phyloP scores from a whole-genome alignment of 2,888 invertebrate genomes.

The Eueremaeus valkanovi region DNA sequence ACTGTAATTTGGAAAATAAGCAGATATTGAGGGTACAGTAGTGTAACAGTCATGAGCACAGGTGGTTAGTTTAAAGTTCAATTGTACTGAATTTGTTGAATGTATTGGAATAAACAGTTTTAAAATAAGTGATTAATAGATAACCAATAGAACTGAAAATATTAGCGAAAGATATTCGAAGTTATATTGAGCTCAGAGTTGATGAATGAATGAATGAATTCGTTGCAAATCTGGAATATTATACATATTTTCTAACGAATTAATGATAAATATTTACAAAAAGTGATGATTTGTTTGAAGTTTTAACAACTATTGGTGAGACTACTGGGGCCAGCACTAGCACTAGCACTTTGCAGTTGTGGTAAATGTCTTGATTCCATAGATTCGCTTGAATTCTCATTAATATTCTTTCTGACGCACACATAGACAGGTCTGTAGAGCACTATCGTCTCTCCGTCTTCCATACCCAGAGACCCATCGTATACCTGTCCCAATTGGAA shows the following conservation, averaged over 20 bases:
- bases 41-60: too few relatives aligned
- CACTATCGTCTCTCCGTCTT: constrained; percentile 59
- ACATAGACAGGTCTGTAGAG: constrained; percentile 64
- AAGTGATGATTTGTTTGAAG: neutral
- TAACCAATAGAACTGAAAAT: too few relatives aligned
- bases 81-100: too few relatives aligned
- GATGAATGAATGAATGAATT: neutral
- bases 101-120: too few relatives aligned
- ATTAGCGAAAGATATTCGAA: neutral
- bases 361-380: neutral
- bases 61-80: too few relatives aligned
- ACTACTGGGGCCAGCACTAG: constrained; percentile 7
- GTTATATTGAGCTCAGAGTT: neutral
- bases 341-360: neutral
- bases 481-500: constrained; percentile 73
- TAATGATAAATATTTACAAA: neutral
- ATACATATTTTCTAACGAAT: neutral
- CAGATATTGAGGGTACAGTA: too few relatives aligned
- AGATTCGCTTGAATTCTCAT: neutral
- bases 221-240: constrained; percentile 7
- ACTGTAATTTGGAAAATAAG: too few relatives aligned
- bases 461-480: constrained; percentile 64
- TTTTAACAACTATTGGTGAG: neutral
- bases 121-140: too few relatives aligned
- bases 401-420: constrained; percentile 44